Base-by-base conservation (phyloP, 2,888 invertebrate genomes). In the Heliconius hortense region DNA sequence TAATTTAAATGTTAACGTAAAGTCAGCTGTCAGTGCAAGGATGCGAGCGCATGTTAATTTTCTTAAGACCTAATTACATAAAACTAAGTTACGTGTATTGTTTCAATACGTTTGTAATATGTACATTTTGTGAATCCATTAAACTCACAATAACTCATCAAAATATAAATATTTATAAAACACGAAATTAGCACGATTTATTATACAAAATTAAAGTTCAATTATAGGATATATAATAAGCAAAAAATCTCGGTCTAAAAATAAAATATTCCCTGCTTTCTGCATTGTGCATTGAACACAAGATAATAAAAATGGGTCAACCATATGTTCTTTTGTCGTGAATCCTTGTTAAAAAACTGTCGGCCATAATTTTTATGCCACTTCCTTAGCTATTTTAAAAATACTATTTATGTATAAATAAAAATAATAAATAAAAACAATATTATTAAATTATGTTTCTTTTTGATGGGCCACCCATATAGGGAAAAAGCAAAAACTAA, bases 291-390 rank as follows among this genome's bases (percentile, higher is more conserved):
- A 71, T 60, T 62, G 71, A 60, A 71, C 71, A 62, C 71, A 60
- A 71, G 60, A 59, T 71, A 71, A 60, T 62, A 59, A 62, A 71
- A 60, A 62, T 71, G 43, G 71, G 71, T 71, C 71, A 71, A 62
- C 71, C 71, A 71, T 62, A 71, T 71, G 71, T 71, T 71, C 60
- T 71, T 71, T 60, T 71, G 71, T 71, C 24, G 26, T 71, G 60
- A 39, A 60, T 71, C 59, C 60, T 71, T 71, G 11, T 71, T 26
- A 62, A 26, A 70, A 60, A 62, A 60, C 26, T 71, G 60, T 35
- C 8, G 31, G 56, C 39, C 39, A n/a, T 31, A 69, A 31, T 56
- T 18, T 71, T 71, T 43, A 26, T 5, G 39, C 39, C 56, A 59
- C 26, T 60, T 70, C 35, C 70, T 39, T 15, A 35, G 35, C 18